phyloP scores from a whole-genome alignment of 1,140 invertebrate genomes.

The Vollenhovia emeryi region DNA sequence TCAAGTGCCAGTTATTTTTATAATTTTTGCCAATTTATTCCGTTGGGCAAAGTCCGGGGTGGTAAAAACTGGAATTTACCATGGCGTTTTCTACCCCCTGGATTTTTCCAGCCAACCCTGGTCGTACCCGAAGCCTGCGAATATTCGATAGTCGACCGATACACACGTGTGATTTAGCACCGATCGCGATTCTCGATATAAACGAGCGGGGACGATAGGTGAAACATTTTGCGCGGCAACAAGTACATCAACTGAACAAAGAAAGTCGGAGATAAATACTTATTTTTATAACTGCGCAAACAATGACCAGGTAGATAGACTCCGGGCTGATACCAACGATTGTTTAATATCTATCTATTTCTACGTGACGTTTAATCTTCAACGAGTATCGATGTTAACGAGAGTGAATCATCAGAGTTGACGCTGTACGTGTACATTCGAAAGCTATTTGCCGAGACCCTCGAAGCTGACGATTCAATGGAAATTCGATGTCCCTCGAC shows the following conservation, averaged over 20 bases:
- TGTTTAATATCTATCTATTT: conserved; percentile 8
- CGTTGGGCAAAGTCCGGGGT: too few species aligned
- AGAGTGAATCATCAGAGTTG: not conserved
- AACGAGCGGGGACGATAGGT: not conserved
- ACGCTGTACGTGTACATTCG: not conserved
- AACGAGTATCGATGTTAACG: not conserved
- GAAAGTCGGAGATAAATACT: not conserved
- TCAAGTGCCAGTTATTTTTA: too few species aligned
- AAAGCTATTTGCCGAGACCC: not conserved
- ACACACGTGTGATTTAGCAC: not conserved
- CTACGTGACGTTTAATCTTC: not conserved
- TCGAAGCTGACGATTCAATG: not conserved
- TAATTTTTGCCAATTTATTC: too few species aligned
- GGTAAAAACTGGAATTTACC: too few species aligned
- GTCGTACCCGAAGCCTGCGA: not conserved
- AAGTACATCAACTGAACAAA: not conserved
- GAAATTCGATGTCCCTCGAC: not conserved
- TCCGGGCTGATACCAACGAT: not conserved
- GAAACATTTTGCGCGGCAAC: not conserved
- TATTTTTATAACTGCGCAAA: not conserved
- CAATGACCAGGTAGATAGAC: not conserved
- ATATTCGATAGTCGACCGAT: not conserved
- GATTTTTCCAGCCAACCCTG: too few species aligned
- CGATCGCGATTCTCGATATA: not conserved
- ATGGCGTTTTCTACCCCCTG: too few species aligned